These are phyloP conservation scores for Baronia brevicornis DNA, from an alignment of 2,888 invertebrate genomes.

Conservation along the genomic window DNA sequence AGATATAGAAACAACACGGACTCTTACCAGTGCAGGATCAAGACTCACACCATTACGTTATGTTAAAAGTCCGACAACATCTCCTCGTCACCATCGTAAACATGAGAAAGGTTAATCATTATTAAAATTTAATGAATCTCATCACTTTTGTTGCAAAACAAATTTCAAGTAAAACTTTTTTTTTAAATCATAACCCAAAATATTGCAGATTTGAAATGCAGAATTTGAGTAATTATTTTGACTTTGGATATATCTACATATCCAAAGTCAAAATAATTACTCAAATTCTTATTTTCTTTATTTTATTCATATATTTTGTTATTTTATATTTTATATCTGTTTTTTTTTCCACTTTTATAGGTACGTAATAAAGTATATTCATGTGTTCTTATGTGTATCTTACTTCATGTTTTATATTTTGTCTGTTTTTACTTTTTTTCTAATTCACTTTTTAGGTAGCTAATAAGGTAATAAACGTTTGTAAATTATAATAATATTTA, in stretches of 20 bases:
- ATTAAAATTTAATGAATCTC: background rate
- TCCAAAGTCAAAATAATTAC: too few relatives aligned
- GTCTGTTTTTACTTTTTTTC: background rate
- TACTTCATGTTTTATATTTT: too few relatives aligned
- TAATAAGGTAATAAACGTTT: too few relatives aligned
- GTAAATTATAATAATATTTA: too few relatives aligned
- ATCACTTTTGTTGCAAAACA: background rate
- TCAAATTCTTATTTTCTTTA: too few relatives aligned
- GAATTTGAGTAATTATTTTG: background rate
- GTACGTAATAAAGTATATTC: too few relatives aligned
- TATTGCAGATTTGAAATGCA: slow-evolving; percentile 4
- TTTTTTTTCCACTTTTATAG: too few relatives aligned
- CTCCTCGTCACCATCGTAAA: slow-evolving; percentile 69
- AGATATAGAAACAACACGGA: slow-evolving; percentile 64
- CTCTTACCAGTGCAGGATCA: slow-evolving; percentile 65
- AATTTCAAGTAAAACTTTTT: slow-evolving; percentile 3
- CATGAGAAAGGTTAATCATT: slow-evolving; percentile 48
- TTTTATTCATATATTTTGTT: too few relatives aligned
- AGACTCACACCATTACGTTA: slow-evolving; percentile 65
- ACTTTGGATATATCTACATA: too few relatives aligned
- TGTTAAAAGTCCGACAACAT: slow-evolving; percentile 63
- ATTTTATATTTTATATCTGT: too few relatives aligned
- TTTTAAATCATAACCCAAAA: slow-evolving; percentile 16
- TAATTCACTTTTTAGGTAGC: background rate
- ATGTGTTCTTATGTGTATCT: too few relatives aligned